Evolutionary conservation across 2,797 vertebrate genomes (phyloP), one percentile per base, ranked within the genome.

Genomic region (Syngnathus rostellatus): DNA sequence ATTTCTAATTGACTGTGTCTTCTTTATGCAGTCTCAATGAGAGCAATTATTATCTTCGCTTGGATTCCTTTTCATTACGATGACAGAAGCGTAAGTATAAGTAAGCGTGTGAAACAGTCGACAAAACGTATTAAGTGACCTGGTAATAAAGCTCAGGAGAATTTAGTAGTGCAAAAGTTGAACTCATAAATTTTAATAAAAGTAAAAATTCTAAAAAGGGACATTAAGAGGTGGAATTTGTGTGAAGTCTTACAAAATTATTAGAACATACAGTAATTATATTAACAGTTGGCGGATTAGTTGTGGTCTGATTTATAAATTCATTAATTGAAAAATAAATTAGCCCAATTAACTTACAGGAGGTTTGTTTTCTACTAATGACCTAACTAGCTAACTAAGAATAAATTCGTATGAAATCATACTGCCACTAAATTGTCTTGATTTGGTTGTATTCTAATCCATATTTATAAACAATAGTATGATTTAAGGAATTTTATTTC

Each of bases 231-330:
- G 10, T 19, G 23, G n/a, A 9, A 54, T 54, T 54, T 37, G 23
- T 57, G 25, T 57, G 12, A 16, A 37, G 37, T 25, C 1, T 57
- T 31, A 14, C 6, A 6, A 31, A 57, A 31, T 55, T 14, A 82
- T 75, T 70, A 70, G 79, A 72, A 76, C 8, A 50, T 72, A 77
- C 48, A 50, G 48, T 31, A 2, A 31, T 31, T 31, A 31, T 3
- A 31, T 31, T 31, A 31, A 6, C 12, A 16, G 45, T 48, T 48
- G 45, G 45, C 3, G 5, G 14, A 17, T 48, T 48, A 48, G 3
- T 14, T 50, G 46, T 7, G 46, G 17, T 16, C 6, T 16, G 11
- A 45, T 45, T 45, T 45, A 45, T 8, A 45, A 45, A 45, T 45
- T 14, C 12, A 16, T 16, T 14, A 12, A 45, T 45, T 14, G 3